phyloP scores from a whole-genome alignment of 2,888 invertebrate genomes.

The Mythimna pallens region DNA sequence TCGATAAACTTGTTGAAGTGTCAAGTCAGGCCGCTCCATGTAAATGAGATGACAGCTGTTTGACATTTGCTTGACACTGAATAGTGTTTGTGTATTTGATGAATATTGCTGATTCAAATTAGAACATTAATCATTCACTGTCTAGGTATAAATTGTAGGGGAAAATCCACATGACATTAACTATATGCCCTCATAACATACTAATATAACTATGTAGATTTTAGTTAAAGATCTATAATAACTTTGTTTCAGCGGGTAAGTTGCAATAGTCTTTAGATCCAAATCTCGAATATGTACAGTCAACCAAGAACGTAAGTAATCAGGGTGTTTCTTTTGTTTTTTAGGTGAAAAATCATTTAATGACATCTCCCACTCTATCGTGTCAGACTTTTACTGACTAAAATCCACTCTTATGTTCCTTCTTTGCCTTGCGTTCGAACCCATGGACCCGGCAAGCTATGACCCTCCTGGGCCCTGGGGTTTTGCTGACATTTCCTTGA shows the following conservation, averaged over 20 bases:
- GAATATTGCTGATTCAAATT: constrained; percentile 33
- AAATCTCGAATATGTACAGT: not conserved
- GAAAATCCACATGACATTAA: not conserved
- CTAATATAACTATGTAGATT: not conserved
- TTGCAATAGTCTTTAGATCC: not conserved
- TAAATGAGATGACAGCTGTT: constrained; percentile 38
- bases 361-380: too few relatives aligned
- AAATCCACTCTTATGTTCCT: too few relatives aligned
- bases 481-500: too few relatives aligned
- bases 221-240: too few relatives aligned
- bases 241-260: not conserved
- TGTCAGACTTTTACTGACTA: too few relatives aligned
- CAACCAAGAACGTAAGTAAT: too few relatives aligned
- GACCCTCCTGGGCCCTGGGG: too few relatives aligned
- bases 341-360: too few relatives aligned
- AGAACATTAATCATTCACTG: constrained; percentile 27
- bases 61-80: constrained; percentile 37
- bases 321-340: too few relatives aligned
- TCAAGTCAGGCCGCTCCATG: constrained; percentile 18
- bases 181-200: not conserved
- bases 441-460: too few relatives aligned
- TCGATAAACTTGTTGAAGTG: constrained; percentile 43
- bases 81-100: constrained; percentile 16
- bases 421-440: too few relatives aligned
- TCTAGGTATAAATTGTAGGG: not conserved